Evolutionary conservation across 2,113 vertebrate species (phyloP), one percentile per base, ranked within the genome.

Genomic region (Malaclemys terrapin): DNA sequence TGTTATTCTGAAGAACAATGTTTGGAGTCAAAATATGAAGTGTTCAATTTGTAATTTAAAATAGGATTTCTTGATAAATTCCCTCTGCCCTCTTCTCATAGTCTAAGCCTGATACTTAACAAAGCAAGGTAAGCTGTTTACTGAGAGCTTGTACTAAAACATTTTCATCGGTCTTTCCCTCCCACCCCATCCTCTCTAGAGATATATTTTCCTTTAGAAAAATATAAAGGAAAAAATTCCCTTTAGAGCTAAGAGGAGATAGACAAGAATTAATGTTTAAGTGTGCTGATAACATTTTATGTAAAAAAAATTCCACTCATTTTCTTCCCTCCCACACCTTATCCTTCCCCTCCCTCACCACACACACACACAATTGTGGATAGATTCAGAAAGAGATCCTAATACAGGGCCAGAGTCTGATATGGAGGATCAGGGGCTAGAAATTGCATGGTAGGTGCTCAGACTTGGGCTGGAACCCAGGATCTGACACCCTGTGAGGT

Each of bases 271-370:
- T 52, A 3, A 22, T 82, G 9, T 7, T 1, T 38, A 29, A 50
- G 81, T 1, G 85, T 22, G 59, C 8, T 24, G 72, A 49, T 8
- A 29, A 24, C 35, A 45, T 83, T 88, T 72, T 85, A 65, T n/a
- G 38, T 56, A 1, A 69, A 81, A 90, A 31, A 17, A 1, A 22
- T 56, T 45, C 14, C 54, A 22, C 49, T 59, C 29, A 0, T 49
- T 52, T 8, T 54, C 2, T 83, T 93, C 85, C 6, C 10, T 85
- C 5, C 6, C 19, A 5, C 14, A 6, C 16, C 52, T 53, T 53
- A 19, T 53, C 52, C 16, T 53, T 4, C 53, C 45, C 29, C 0
- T 3, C 38, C 6, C 24, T 24, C 13, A 0, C 62, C 5, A 57
- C 45, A 5, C 22, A 8, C 35, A 13, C 16, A 16, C 16, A 52